Base-by-base conservation (phyloP, 2,113 vertebrate genomes). In the Pungitius pungitius region DNA sequence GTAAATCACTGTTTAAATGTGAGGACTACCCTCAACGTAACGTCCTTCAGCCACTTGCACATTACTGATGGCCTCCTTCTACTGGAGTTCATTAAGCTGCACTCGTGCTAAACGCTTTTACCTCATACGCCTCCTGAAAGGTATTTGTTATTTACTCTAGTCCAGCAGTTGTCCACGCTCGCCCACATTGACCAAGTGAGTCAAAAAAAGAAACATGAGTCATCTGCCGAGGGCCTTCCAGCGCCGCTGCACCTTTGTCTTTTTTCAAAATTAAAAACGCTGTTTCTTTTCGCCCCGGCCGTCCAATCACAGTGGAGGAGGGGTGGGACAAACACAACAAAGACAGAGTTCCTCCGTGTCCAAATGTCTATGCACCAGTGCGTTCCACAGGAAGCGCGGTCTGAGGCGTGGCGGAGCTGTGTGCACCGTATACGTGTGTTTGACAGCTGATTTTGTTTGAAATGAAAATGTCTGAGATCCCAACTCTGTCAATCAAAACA, bases 381-480 rank as follows among this genome's bases (percentile, higher is more conserved):
- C 67, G 43, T 68, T 56, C 30, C 20, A 37, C 33, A 74, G 22
- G 12, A 72, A 45, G 56, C n/a, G 43, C 67, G 54, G 13, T 43
- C 2, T 30, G 55, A n/a, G 51, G 18, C 47, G 26, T 64, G 8
- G 17, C 26, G 69, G 66, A 51, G 40, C 54, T 40, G 26, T 66
- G 33, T n/a, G 18, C n/a, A 6, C 17, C 12, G 57, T 63, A 54
- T 58, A 45, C 39, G 56, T 33, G 20, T 37, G 39, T 57, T 3
- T 75, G 68, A 84, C 60, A 61, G 64, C 20, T 67, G 69, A 75
- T 52, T 35, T 62, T 80, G 73, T 82, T 45, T 70, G 61, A 58
- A 60, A 52, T 73, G 60, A 73, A 69, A 49, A 17, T 8, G 4
- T n/a, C 10, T 45, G 24, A 62, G 24, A 71, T 58, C 7, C 40